These are phyloP conservation scores for Caenorhabditis brenneri DNA, from an alignment of 1,140 invertebrate genomes.

Conservation along the genomic window DNA sequence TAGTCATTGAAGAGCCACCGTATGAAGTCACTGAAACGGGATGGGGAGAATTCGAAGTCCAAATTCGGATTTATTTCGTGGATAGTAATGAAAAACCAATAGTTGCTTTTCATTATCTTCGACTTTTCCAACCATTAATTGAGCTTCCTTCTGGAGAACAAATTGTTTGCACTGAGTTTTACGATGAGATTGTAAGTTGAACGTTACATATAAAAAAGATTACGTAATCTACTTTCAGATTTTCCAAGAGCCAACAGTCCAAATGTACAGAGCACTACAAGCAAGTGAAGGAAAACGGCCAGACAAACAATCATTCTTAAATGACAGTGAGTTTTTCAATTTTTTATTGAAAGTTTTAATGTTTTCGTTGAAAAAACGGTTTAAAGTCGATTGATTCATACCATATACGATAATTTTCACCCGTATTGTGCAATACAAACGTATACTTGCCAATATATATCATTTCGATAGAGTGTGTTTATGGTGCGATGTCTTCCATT, in stretches of 20 bases:
- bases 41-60: conserved; percentile 99
- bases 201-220: background rate
- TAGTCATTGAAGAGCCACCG: conserved; percentile 86
- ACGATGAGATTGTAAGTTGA: conserved; percentile 87
- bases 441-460: too few relatives aligned
- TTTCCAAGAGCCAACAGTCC: conserved; percentile 89
- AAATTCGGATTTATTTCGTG: conserved; percentile 96
- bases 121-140: conserved; percentile 80
- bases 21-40: conserved; percentile 98
- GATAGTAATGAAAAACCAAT: conserved; percentile 94
- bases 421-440: too few relatives aligned
- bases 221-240: conserved; percentile 72
- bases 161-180: conserved; percentile 87
- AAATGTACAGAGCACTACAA: conserved; percentile 88
- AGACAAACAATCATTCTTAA: conserved; percentile 46
- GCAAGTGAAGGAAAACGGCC: conserved; percentile 51
- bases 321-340: conserved; percentile 62
- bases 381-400: too few relatives aligned
- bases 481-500: too few relatives aligned
- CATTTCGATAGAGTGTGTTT: too few relatives aligned
- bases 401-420: too few relatives aligned
- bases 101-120: conserved; percentile 92
- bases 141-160: conserved; percentile 77
- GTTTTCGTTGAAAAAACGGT: too few relatives aligned
- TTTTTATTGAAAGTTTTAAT: too few relatives aligned